Percentiles rank a stretch among this genome's conserved stretches.
Evolutionary conservation across 2,888 invertebrate genomes (phyloP).

Genomic region (Heliconius aoede): DNA sequence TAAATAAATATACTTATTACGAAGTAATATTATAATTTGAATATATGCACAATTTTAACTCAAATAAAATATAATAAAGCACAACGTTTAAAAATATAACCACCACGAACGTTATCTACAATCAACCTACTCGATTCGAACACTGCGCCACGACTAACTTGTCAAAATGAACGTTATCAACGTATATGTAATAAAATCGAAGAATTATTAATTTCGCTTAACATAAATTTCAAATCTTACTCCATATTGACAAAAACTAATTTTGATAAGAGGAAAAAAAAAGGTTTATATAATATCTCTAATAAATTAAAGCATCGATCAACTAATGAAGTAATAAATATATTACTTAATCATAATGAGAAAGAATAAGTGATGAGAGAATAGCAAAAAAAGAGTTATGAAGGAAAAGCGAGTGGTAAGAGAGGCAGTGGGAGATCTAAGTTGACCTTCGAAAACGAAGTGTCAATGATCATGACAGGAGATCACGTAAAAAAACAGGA

Average conservation of each 20-base stretch:
- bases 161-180: slow-evolving; percentile 38
- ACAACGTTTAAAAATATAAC: slow-evolving; percentile 4
- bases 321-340: slow-evolving; percentile 4
- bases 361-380: too few species aligned
- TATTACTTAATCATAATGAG: background rate
- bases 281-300: background rate
- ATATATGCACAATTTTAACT: background rate
- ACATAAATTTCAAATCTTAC: background rate
- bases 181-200: slow-evolving; percentile 33
- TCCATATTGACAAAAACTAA: background rate
- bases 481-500: too few species aligned
- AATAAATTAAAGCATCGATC: background rate
- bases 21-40: background rate
- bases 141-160: slow-evolving; percentile 36
- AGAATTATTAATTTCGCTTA: slow-evolving; percentile 24
- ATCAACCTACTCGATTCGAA: slow-evolving; percentile 38
- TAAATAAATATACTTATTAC: background rate
- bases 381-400: too few species aligned
- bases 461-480: too few species aligned
- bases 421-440: too few species aligned
- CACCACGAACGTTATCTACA: slow-evolving; percentile 9
- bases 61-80: background rate
- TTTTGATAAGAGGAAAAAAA: background rate
- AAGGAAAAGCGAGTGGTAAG: too few species aligned
- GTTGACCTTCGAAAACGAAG: too few species aligned